These are phyloP conservation scores for Diabrotica undecimpunctata DNA, from an alignment of 1,140 invertebrate genomes.

Conservation along the genomic window DNA sequence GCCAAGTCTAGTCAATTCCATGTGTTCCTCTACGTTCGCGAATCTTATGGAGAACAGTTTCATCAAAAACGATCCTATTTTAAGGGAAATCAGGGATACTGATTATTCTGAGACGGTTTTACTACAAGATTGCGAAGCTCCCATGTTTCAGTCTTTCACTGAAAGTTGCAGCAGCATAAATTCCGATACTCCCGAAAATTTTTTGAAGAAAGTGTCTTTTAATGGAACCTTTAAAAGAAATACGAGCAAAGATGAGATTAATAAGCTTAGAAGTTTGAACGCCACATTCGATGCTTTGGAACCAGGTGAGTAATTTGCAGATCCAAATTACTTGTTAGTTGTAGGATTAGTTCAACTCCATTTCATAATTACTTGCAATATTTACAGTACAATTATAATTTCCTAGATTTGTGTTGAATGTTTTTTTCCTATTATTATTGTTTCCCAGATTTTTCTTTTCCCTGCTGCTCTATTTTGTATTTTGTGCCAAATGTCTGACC, in stretches of 20 bases:
- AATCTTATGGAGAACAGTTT: constrained; percentile 46
- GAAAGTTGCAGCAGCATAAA: constrained; percentile 43
- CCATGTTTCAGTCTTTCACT: constrained; percentile 41
- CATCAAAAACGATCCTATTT: constrained; percentile 45
- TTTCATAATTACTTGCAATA: too few species aligned
- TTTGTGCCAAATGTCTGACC: too few species aligned
- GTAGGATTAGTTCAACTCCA: too few species aligned
- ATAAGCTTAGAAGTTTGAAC: too few species aligned
- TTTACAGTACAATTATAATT: too few species aligned
- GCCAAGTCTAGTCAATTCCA: constrained; percentile 45
- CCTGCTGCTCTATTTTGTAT: too few species aligned
- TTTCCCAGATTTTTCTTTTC: too few species aligned
- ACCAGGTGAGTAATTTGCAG: too few species aligned
- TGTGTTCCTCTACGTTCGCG: constrained; percentile 46
- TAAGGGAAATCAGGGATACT: constrained; percentile 44
- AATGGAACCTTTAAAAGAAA: constrained; percentile 26
- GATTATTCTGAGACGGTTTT: constrained; percentile 40
- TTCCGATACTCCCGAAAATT: constrained; percentile 40
- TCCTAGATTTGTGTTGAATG: too few species aligned
- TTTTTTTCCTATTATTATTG: too few species aligned
- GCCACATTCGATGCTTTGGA: too few species aligned
- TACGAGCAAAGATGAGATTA: constrained; percentile 11
- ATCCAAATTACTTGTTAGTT: too few species aligned
- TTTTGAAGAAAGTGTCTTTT: constrained; percentile 35
- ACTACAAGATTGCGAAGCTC: constrained; percentile 40